phyloP scores from a whole-genome alignment of 2,113 vertebrate species.

The Mormyrus lacerda region DNA sequence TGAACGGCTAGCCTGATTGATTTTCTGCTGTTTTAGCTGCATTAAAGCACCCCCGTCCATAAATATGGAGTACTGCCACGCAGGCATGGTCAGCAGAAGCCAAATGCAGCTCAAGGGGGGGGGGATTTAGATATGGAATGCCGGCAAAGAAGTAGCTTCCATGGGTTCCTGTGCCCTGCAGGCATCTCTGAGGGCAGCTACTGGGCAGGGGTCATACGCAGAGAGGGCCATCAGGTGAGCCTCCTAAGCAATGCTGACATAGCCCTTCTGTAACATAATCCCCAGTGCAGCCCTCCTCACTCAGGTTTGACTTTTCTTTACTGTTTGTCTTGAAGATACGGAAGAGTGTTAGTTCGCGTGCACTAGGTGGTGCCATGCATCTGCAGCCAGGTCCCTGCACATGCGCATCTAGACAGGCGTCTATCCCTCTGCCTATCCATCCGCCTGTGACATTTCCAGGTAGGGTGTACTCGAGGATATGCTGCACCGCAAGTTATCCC shows the following conservation, averaged over 20 bases:
- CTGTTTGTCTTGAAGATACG: not conserved
- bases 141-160: not conserved
- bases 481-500: not conserved
- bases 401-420: not conserved
- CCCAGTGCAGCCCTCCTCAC: not conserved
- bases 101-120: not conserved
- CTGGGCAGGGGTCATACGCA: not conserved
- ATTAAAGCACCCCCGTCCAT: not conserved
- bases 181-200: not conserved
- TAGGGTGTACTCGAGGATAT: constrained; percentile 2
- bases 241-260: not conserved
- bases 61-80: not conserved
- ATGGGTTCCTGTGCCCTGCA: not conserved
- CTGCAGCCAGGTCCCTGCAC: not conserved
- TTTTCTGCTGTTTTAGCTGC: not conserved
- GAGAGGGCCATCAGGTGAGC: not conserved
- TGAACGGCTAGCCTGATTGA: not conserved
- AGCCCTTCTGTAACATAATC: not conserved
- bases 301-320: not conserved
- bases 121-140: not conserved
- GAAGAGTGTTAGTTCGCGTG: not conserved
- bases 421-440: not conserved
- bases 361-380: not conserved
- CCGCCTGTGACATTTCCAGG: not conserved
- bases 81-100: not conserved